Evolutionary conservation across 2,113 vertebrate genomes (phyloP), one percentile per base, ranked within the genome.

Genomic region (Harpagus bidentatus): DNA sequence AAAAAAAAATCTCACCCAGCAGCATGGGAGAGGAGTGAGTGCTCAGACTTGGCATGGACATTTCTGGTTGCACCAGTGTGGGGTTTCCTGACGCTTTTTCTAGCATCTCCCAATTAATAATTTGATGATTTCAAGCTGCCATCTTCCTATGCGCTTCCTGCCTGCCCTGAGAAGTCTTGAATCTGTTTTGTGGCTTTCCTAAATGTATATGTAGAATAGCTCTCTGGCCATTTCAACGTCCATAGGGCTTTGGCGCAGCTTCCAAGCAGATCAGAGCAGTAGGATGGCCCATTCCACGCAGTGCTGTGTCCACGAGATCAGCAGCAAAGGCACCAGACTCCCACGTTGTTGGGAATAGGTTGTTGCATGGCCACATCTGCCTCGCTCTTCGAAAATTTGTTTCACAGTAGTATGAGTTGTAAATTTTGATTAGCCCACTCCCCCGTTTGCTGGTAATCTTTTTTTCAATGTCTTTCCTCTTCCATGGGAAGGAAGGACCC

Each of bases 301-400:
- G 16, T 13, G 6, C 13, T 0, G 0, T 3, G 17, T 14, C 50
- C 50, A 11, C 0, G 4, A 58, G 34, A 16, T 32, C 1, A 0
- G 13, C 29, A 16, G 67, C 21, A 28, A 32, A 29, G 29, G 18
- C 22, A 5, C 3, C 0, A 1, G 48, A 25, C 23, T 22, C 29
- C 36, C 20, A 29, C 16, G 40, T 29, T 1, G 1, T 10, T 28
- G 28, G 43, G 34, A 48, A 42, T 7, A 34, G 16, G 6, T 15
- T n/a, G 31, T 22, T n/a, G 29, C 8, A 1, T 61, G n/a, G 31
- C 34, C 29, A 2, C 5, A 4, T 50, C 19, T 3, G 1, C 43
- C 61, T n/a, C 0, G 4, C 36, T 65, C 13, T n/a, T 66, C 0
- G 1, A 43, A 52, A 31, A 61, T n/a, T 11, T 63, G 6, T 61